These are phyloP conservation scores for Tamias sibiricus DNA, from an alignment of 2,113 vertebrate genomes.

Conservation along the genomic window DNA sequence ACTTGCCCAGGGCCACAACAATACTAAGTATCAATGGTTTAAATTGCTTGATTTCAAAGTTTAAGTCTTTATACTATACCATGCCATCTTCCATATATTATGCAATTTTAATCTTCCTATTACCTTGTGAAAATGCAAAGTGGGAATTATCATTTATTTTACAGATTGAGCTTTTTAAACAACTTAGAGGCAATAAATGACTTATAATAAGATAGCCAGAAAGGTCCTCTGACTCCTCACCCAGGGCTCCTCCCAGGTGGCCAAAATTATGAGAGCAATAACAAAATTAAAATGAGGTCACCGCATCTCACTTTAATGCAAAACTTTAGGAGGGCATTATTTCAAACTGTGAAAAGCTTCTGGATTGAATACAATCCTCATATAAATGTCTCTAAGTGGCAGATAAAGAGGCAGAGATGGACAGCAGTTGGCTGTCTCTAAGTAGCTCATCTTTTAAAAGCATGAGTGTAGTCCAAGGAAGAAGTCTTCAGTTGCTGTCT, in stretches of 20 bases:
- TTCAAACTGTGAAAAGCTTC: neutral
- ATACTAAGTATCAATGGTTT: neutral
- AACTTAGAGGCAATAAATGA: neutral
- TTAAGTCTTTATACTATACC: neutral
- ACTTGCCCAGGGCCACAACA: neutral
- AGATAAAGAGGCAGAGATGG: too few relatives aligned
- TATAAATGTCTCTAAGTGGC: neutral
- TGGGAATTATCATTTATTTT: neutral
- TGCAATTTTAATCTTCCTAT: conserved; percentile 18
- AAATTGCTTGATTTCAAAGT: neutral
- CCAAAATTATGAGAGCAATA: neutral
- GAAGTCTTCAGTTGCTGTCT: neutral
- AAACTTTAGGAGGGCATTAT: neutral
- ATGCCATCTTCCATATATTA: neutral
- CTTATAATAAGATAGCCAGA: neutral
- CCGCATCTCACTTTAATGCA: neutral
- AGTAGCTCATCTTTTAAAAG: conserved; percentile 18
- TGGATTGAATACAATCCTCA: neutral
- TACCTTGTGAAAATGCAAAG: neutral
- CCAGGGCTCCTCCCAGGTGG: neutral
- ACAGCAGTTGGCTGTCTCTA: too few relatives aligned
- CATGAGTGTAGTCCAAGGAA: neutral
- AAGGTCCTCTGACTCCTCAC: neutral
- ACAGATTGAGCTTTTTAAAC: neutral
- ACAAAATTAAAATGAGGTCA: conserved; percentile 40